These are phyloP conservation scores for Solea senegalensis DNA, from an alignment of 2,113 vertebrate genomes.

Conservation along the genomic window DNA sequence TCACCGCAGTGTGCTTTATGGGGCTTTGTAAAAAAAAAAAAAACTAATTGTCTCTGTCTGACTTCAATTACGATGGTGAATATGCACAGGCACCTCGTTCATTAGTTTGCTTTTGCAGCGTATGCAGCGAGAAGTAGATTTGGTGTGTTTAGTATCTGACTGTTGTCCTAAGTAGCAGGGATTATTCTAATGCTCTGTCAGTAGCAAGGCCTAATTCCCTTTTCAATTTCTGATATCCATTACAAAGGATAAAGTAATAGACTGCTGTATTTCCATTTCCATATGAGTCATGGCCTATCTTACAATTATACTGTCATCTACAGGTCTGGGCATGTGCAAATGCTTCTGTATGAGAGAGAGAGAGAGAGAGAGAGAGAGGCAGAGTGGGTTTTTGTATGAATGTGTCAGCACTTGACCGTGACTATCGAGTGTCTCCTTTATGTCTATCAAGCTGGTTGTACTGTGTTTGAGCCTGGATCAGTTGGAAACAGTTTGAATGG, in stretches of 20 bases:
- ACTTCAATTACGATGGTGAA: constrained; percentile 68
- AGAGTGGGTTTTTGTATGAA: neutral
- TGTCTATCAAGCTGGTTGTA: neutral
- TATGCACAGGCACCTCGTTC: constrained; percentile 58
- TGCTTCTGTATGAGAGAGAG: neutral
- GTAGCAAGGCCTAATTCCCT: constrained; percentile 60
- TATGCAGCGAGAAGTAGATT: constrained; percentile 58
- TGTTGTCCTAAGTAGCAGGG: constrained; percentile 75
- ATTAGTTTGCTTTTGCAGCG: constrained; percentile 69
- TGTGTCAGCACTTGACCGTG: neutral
- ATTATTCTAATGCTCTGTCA: constrained; percentile 79
- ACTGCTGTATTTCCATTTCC: constrained; percentile 36
- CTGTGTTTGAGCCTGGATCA: neutral
- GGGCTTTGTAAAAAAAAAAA: constrained; percentile 77
- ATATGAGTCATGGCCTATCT: constrained; percentile 38
- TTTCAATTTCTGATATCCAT: constrained; percentile 65
- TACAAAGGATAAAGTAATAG: constrained; percentile 67
- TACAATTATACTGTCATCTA: constrained; percentile 46
- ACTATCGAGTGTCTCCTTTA: neutral
- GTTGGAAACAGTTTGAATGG: neutral
- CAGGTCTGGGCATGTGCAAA: constrained; percentile 1
- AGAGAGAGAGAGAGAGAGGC: neutral
- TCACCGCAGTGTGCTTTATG: constrained; percentile 38
- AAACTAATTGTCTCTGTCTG: constrained; percentile 54
- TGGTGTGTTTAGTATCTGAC: constrained; percentile 71